A percentile compares a stretch with the other conserved stretches of the same genome.
Evolutionary conservation across 2,888 invertebrate species (phyloP).

Genomic region (Tipula lateralis): DNA sequence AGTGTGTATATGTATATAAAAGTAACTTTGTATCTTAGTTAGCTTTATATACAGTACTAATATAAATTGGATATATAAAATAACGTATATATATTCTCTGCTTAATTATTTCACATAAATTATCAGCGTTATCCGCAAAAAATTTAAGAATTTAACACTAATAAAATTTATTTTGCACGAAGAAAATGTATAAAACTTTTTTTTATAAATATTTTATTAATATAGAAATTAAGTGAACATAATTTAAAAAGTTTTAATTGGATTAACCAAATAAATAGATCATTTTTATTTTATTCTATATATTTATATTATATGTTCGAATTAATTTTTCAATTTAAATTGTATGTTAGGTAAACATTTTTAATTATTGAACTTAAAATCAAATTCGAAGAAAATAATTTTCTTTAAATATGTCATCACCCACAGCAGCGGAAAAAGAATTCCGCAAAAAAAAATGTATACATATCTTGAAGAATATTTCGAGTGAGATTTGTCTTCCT

Average conservation of each 20-base stretch:
- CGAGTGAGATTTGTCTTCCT: too few relatives aligned
- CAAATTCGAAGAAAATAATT: too few relatives aligned
- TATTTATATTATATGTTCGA: not conserved
- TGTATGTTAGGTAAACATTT: too few relatives aligned
- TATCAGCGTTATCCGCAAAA: not conserved
- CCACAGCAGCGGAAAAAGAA: too few relatives aligned
- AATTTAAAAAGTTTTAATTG: slow-evolving; percentile 14
- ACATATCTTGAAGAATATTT: too few relatives aligned
- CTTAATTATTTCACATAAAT: slow-evolving; percentile 11
- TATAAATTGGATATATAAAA: not conserved
- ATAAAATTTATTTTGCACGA: not conserved
- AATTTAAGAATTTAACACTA: not conserved
- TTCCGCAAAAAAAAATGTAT: too few relatives aligned
- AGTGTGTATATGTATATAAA: not conserved
- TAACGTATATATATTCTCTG: not conserved
- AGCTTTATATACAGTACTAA: not conserved
- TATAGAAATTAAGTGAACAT: not conserved
- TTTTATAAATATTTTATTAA: not conserved
- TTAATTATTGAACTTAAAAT: too few relatives aligned
- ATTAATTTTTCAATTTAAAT: too few relatives aligned
- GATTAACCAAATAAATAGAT: not conserved
- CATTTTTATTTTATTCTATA: not conserved
- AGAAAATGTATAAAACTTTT: not conserved
- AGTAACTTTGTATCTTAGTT: not conserved
- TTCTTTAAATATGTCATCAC: too few relatives aligned